Evolutionary conservation across 2,888 invertebrate genomes (phyloP), one percentile per base, ranked within the genome.

Genomic region (Limnephilus marmoratus): DNA sequence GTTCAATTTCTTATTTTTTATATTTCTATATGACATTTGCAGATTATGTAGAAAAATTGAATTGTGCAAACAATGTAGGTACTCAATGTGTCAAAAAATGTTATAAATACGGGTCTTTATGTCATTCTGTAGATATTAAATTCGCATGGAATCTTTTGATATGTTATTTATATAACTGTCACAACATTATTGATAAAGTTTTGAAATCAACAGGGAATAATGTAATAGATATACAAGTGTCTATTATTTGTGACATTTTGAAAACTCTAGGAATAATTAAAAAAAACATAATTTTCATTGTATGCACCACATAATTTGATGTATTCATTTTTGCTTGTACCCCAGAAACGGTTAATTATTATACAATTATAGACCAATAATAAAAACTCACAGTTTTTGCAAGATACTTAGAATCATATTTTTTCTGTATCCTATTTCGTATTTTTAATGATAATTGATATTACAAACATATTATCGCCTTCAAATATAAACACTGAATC

Each of bases 31-130:
- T 11, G 34, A 37, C 15, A 31, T 12, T 34, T 31, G n/a, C 80
- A 80, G n/a, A 81, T 53, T n/a, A 2, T 37, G 41, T n/a, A 18
- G 41, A 37, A 89, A 81, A 53, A 53, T 81, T 81, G 68, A 89
- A 80, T 80, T 89, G 80, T 89, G 68, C 80, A 89, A 88, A 80
- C 88, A 89, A 80, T 80, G 80, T 89, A 68, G 80, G 80, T 89
- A 86, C 29, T n/a, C 81, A n/a, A 89, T 41, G 37, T 89, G 88
- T 89, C 88, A 89, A 89, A 89, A 18, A 34, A 24, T 49, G 49
- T 68, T 68, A 68, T 68, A 68, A 68, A 68, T 68, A 68, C 68
- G 68, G 68, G 24, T 24, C 68, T 53, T 18, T 68, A 68, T 5
- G 53, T 68, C 18, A 68, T 68, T 68, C 68, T 68, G 7, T 68